phyloP scores from a whole-genome alignment of 2,113 vertebrate species.

The Barnardius zonarius region DNA sequence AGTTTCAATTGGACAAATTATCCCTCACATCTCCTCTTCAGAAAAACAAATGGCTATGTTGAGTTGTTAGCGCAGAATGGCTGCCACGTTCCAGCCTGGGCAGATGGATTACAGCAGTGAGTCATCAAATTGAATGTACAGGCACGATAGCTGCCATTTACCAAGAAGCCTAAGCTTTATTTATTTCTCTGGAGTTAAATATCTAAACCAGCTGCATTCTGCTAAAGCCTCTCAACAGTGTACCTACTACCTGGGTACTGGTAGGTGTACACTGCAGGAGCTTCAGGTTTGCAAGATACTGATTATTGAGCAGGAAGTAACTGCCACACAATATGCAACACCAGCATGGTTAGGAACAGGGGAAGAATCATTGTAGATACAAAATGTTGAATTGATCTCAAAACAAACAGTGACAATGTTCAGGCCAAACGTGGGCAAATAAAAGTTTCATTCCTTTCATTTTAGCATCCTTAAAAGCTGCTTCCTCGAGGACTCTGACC shows the following conservation, averaged over 20 bases:
- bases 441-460: neutral
- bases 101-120: neutral
- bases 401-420: neutral
- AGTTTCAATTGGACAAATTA: neutral
- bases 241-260: neutral
- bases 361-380: neutral
- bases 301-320: neutral
- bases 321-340: neutral
- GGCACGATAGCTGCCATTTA: neutral
- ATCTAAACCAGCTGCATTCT: neutral
- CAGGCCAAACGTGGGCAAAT: neutral
- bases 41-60: neutral
- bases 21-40: neutral
- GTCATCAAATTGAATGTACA: slow-evolving; percentile 13
- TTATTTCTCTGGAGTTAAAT: neutral
- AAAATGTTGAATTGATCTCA: neutral
- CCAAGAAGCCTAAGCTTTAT: neutral
- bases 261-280: neutral
- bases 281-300: neutral
- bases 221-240: neutral
- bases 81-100: neutral
- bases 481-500: neutral
- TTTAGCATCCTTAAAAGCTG: neutral
- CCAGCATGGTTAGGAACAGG: neutral
- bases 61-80: neutral